phyloP scores from a whole-genome alignment of 2,113 vertebrate species.

The Litocranius walleri region DNA sequence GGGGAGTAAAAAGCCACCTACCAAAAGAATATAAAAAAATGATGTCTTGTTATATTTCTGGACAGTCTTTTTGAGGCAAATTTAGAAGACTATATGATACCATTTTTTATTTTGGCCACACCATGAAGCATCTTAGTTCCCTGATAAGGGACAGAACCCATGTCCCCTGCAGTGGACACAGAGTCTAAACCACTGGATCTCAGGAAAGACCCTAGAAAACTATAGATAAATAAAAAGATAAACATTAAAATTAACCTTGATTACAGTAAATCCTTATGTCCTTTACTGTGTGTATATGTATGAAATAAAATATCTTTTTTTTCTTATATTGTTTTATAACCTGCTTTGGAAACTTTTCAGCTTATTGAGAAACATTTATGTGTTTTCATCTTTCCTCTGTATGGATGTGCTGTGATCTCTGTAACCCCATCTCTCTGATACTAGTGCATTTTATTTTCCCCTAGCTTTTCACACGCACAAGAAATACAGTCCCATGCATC shows the following conservation, averaged over 20 bases:
- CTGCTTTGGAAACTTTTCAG: not conserved
- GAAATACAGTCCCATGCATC: too few relatives aligned
- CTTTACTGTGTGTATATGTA: not conserved
- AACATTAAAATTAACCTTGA: not conserved
- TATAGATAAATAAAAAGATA: not conserved
- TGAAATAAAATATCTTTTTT: not conserved
- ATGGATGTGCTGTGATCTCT: not conserved
- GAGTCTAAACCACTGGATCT: not conserved
- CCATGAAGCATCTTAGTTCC: not conserved
- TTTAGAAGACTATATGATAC: not conserved
- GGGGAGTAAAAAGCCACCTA: not conserved
- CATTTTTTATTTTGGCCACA: not conserved
- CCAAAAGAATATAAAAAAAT: not conserved
- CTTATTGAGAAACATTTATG: not conserved
- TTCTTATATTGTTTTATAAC: not conserved
- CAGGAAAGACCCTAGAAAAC: not conserved
- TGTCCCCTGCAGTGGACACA: not conserved
- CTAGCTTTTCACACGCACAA: not conserved
- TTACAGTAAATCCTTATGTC: not conserved
- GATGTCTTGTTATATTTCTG: not conserved
- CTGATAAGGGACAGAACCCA: not conserved
- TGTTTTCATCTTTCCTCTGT: not conserved
- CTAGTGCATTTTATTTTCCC: not conserved
- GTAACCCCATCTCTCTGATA: not conserved
- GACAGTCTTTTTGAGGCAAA: not conserved